phyloP scores from a whole-genome alignment of 1,140 invertebrate species.

The Brachionus koreanus region DNA sequence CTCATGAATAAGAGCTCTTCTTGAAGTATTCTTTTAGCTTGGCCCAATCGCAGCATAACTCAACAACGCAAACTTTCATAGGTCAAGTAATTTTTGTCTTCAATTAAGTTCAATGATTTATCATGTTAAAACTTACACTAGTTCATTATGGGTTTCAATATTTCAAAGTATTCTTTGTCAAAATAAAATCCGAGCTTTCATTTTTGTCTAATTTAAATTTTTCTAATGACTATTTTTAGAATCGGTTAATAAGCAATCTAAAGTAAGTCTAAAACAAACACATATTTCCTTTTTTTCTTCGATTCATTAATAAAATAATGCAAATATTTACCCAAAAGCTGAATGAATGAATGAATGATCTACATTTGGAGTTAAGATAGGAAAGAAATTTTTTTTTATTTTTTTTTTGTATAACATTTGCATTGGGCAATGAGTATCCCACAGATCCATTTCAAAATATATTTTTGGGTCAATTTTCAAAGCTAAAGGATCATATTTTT shows the following conservation, averaged over 20 bases:
- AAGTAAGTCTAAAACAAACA: neutral
- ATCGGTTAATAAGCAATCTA: neutral
- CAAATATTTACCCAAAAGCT: neutral
- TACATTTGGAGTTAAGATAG: neutral
- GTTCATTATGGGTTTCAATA: neutral
- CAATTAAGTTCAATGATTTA: neutral
- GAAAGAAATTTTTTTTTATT: neutral
- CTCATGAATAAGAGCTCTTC: neutral
- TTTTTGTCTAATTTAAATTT: neutral
- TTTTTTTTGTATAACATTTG: neutral
- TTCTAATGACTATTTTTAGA: neutral
- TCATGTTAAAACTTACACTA: neutral
- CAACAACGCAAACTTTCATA: neutral
- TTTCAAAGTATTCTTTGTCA: neutral
- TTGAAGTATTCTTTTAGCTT: neutral
- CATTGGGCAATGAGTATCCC: neutral
- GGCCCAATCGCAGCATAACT: too few species aligned
- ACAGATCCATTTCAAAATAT: neutral
- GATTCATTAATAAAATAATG: neutral
- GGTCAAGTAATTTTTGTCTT: neutral
- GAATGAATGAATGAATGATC: neutral
- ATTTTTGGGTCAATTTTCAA: neutral
- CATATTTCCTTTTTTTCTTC: neutral
- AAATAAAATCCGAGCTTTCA: neutral
- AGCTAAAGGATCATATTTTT: slow-evolving; percentile 2